These are phyloP conservation scores for Dolichopus griseipennis DNA, from an alignment of 2,888 invertebrate genomes.

Conservation along the genomic window DNA sequence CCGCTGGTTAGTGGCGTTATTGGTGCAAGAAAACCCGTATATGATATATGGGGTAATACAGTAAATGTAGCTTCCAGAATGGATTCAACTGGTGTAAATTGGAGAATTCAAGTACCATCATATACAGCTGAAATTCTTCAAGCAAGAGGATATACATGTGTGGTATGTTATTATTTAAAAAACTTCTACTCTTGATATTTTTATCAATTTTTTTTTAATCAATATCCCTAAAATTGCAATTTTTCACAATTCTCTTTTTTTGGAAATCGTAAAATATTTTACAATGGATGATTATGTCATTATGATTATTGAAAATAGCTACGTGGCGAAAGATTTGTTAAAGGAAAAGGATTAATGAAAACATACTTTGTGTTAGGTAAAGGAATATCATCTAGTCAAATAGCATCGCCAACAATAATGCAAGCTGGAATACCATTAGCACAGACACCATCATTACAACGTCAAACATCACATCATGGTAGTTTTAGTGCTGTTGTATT, in stretches of 20 bases:
- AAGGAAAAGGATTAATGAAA: conserved; percentile 93
- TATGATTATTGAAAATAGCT: conserved; percentile 46
- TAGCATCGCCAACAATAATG: conserved; percentile 36
- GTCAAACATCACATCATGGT: conserved; percentile 63
- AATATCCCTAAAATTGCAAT: too few relatives aligned
- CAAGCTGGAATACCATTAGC: conserved; percentile 45
- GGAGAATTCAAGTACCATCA: conserved; percentile 81
- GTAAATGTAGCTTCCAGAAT: conserved; percentile 95
- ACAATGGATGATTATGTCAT: too few relatives aligned
- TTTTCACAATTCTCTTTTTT: too few relatives aligned
- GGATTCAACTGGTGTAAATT: conserved; percentile 87
- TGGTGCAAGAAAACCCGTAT: conserved; percentile 90
- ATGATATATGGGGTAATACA: conserved; percentile 96
- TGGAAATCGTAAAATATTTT: too few relatives aligned
- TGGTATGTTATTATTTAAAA: conserved; percentile 28
- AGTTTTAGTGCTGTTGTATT: conserved; percentile 81
- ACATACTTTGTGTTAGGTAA: conserved; percentile 81
- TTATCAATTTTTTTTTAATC: neutral
- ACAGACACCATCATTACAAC: conserved; percentile 50
- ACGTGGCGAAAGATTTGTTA: conserved; percentile 82
- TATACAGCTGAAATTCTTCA: conserved; percentile 65
- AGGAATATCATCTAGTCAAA: conserved; percentile 36
- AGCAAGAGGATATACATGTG: conserved; percentile 39
- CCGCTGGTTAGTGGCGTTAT: conserved; percentile 92
- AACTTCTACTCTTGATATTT: neutral